A percentile compares a stretch with the other conserved stretches of the same genome.
phyloP scores from a whole-genome alignment of 1,140 invertebrate genomes.

The Fopius arisanus region DNA sequence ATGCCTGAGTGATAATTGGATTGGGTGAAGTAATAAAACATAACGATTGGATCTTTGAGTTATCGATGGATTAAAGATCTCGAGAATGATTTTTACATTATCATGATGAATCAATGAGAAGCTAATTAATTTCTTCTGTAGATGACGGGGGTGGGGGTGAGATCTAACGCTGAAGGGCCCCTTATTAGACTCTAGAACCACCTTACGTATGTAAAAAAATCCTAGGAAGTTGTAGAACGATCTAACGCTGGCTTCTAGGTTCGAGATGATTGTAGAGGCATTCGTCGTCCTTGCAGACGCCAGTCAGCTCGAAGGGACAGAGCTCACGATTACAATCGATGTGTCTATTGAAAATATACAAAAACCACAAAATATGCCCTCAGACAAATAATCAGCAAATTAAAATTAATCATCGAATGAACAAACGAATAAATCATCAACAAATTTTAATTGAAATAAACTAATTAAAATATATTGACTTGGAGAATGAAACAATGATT shows the following conservation, averaged over 20 bases:
- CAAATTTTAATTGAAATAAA: too few relatives aligned
- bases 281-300: conserved; percentile 59
- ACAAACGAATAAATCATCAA: not conserved
- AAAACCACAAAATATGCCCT: conserved; percentile 49
- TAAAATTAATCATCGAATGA: conserved; percentile 4
- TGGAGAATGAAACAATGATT: too few relatives aligned
- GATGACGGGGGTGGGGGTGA: not conserved
- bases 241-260: conserved; percentile 44
- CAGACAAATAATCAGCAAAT: conserved; percentile 34
- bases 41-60: too few relatives aligned
- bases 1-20: not conserved
- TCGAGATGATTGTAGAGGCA: conserved; percentile 57
- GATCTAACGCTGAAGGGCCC: not conserved
- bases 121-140: not conserved
- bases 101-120: not conserved
- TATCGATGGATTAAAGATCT: too few relatives aligned
- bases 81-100: too few relatives aligned
- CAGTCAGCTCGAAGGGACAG: conserved; percentile 61
- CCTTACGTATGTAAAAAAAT: conserved; percentile 55
- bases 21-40: too few relatives aligned
- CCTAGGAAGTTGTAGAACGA: conserved; percentile 38
- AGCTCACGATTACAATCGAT: conserved; percentile 54
- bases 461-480: too few relatives aligned
- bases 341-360: conserved; percentile 50
- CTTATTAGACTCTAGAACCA: conserved; percentile 53